Conservation (phyloP, 2,113 vertebrate species). For the Barbus barbus region DNA sequence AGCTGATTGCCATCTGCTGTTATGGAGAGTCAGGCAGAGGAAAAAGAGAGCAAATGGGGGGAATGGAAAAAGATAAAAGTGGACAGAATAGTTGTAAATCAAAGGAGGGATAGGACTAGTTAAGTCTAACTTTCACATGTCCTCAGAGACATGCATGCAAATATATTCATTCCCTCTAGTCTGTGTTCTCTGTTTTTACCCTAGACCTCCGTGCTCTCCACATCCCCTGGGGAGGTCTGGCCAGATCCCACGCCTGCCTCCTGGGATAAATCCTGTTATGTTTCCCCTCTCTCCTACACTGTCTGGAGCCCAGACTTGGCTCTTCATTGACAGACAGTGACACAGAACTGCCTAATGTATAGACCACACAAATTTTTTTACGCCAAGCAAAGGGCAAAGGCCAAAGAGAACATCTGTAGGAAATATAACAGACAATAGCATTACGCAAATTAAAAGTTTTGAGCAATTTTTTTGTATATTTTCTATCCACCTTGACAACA, state of each 20-base stretch:
- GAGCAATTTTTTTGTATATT: too few species aligned
- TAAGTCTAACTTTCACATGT: slow-evolving; percentile 34
- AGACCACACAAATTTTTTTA: neutral
- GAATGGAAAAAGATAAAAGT: slow-evolving; percentile 38
- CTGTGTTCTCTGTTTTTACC: slow-evolving; percentile 44
- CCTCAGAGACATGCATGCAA: slow-evolving; percentile 31
- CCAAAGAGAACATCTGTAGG: neutral
- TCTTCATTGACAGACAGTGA: slow-evolving; percentile 14
- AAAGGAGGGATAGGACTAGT: slow-evolving; percentile 15
- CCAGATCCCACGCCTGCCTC: slow-evolving; percentile 32
- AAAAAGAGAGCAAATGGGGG: slow-evolving; percentile 38
- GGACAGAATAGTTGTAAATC: slow-evolving; percentile 48
- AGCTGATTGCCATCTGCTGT: slow-evolving; percentile 66
- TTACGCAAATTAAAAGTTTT: neutral
- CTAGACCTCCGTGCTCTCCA: slow-evolving; percentile 43
- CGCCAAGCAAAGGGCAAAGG: neutral
- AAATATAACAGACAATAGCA: neutral
- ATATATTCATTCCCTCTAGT: slow-evolving; percentile 18
- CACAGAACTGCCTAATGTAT: neutral
- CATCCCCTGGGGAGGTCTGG: slow-evolving; percentile 31
- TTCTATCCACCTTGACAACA: too few species aligned
- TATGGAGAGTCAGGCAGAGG: slow-evolving; percentile 49
- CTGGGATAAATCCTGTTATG: slow-evolving; percentile 49
- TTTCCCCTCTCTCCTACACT: slow-evolving; percentile 16
- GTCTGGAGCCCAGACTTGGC: neutral